Evolutionary conservation across 2,888 invertebrate species (phyloP).

Genomic region (Beris morrisii): DNA sequence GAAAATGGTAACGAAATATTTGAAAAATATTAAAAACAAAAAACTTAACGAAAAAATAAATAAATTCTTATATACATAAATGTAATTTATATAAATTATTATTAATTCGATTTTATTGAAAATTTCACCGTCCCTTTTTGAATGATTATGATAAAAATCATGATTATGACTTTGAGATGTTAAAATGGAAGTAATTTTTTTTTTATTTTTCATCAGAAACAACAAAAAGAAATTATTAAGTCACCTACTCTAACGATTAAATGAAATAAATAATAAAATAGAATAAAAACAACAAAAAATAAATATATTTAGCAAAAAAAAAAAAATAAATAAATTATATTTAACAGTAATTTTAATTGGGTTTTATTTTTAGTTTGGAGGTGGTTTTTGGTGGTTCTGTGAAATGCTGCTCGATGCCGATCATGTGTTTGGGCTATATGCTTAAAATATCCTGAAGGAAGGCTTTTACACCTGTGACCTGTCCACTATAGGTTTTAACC

Average conservation of each 20-base stretch:
- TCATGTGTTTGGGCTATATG: too few relatives aligned
- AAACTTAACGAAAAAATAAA: constrained; percentile 22
- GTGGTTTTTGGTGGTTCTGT: too few relatives aligned
- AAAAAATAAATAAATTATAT: constrained; percentile 31
- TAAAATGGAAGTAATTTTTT: background rate
- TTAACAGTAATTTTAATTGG: constrained; percentile 12
- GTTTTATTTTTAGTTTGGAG: too few relatives aligned
- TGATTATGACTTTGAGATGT: too few relatives aligned
- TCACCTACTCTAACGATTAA: constrained; percentile 17
- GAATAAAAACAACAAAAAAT: constrained; percentile 24
- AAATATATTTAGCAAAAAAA: constrained; percentile 29
- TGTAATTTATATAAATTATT: constrained; percentile 37
- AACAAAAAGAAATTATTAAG: constrained; percentile 11
- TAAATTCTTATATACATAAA: constrained; percentile 20
- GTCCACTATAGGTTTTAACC: too few relatives aligned
- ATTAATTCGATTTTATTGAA: constrained; percentile 53
- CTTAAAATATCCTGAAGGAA: too few relatives aligned
- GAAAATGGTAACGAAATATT: constrained; percentile 34
- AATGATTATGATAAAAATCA: constrained; percentile 7
- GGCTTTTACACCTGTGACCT: too few relatives aligned
- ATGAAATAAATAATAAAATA: constrained; percentile 13
- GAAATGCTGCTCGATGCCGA: too few relatives aligned
- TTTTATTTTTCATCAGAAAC: constrained; percentile 22
- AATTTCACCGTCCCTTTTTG: constrained; percentile 56
- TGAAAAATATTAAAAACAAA: constrained; percentile 24